phyloP scores from a whole-genome alignment of 2,888 invertebrate species.

The Cephus pygmeus region DNA sequence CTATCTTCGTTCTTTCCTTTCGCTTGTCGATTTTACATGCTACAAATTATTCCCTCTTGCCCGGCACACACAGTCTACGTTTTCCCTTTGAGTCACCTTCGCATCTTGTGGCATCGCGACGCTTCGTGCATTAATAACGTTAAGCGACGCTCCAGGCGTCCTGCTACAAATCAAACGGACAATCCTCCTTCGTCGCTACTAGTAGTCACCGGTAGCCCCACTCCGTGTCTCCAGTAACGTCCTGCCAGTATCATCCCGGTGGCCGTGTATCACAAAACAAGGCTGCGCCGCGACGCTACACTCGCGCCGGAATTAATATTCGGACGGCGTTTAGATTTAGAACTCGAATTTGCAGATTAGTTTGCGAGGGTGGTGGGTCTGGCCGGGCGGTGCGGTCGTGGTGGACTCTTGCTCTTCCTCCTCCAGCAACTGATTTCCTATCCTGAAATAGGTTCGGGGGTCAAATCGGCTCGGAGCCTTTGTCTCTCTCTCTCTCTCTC shows the following conservation, averaged over 20 bases:
- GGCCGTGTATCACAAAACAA: constrained; percentile 22
- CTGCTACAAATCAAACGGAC: not conserved
- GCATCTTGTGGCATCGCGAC: not conserved
- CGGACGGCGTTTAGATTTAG: constrained; percentile 63
- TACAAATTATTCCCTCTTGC: not conserved
- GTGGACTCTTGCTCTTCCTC: constrained; percentile 3
- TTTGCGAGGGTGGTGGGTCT: constrained; percentile 38
- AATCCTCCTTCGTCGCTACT: not conserved
- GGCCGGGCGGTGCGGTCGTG: constrained; percentile 42
- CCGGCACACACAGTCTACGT: not conserved
- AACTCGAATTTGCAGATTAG: constrained; percentile 65
- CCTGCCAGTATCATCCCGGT: not conserved
- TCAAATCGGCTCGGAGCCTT: not conserved
- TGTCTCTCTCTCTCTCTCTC: not conserved
- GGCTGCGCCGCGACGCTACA: constrained; percentile 4
- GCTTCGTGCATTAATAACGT: not conserved
- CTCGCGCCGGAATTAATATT: constrained; percentile 58
- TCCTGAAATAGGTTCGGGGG: constrained; percentile 5
- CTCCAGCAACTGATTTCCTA: not conserved
- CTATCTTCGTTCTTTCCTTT: constrained; percentile 4
- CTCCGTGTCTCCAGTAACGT: not conserved
- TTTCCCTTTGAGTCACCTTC: not conserved
- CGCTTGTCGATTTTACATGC: not conserved
- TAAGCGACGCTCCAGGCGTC: not conserved
- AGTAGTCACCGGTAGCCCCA: not conserved